These are phyloP conservation scores for Molossus molossus DNA, from an alignment of 2,797 vertebrate species.

Conservation along the genomic window DNA sequence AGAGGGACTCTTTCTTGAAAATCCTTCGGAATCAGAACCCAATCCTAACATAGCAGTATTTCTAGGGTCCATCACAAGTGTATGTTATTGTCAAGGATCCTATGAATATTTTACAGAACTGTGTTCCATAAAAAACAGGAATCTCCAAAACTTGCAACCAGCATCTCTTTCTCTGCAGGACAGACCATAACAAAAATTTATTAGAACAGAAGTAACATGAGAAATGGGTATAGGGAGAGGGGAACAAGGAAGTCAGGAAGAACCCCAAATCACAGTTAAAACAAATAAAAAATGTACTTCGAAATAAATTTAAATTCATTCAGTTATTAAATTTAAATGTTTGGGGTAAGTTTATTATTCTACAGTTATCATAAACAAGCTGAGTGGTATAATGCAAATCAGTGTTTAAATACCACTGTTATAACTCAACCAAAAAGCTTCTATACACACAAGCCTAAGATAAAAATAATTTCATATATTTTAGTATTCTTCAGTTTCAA, in stretches of 20 bases:
- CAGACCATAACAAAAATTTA: constrained; percentile 78
- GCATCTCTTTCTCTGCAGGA: constrained; percentile 87
- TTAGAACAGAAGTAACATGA: constrained; percentile 77
- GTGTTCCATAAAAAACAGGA: constrained; percentile 83
- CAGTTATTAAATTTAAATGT: constrained; percentile 48
- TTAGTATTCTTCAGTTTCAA: constrained; percentile 1
- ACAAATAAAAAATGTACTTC: constrained; percentile 45
- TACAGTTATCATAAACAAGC: constrained; percentile 28
- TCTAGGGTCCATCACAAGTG: constrained; percentile 92
- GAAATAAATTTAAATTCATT: constrained; percentile 66
- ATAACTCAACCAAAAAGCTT: constrained; percentile 44
- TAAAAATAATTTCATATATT: constrained; percentile 56
- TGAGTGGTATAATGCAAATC: background rate
- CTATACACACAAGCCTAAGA: constrained; percentile 2
- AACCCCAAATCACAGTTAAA: constrained; percentile 38
- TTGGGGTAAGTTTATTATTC: constrained; percentile 14
- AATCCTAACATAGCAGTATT: constrained; percentile 93
- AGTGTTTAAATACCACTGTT: constrained; percentile 26
- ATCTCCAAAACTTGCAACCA: constrained; percentile 85
- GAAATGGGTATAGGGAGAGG: background rate
- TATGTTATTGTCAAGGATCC: constrained; percentile 82
- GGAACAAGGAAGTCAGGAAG: constrained; percentile 43
- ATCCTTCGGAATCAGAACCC: constrained; percentile 91
- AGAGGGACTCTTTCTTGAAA: constrained; percentile 90
- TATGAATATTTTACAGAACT: constrained; percentile 85